phyloP scores from a whole-genome alignment of 2,113 vertebrate genomes.

The Ovis aries region DNA sequence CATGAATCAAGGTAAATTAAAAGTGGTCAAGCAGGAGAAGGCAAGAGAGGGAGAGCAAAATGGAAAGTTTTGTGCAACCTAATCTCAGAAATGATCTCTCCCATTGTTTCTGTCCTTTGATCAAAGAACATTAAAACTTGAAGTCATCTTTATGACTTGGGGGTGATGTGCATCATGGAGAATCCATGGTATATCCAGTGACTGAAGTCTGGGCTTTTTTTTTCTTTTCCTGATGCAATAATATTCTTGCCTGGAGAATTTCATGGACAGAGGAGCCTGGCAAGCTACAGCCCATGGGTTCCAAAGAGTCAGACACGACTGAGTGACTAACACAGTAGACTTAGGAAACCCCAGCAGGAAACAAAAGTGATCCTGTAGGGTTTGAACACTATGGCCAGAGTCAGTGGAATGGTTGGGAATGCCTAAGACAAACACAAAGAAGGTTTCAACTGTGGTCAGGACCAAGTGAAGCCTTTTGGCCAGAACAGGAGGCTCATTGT shows the following conservation, averaged over 20 bases:
- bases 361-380: neutral
- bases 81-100: neutral
- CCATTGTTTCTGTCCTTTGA: neutral
- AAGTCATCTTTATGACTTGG: neutral
- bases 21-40: neutral
- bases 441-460: neutral
- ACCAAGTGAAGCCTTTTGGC: neutral
- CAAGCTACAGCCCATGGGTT: neutral
- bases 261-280: neutral
- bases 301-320: neutral
- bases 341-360: neutral
- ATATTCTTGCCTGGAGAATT: neutral
- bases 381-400: neutral
- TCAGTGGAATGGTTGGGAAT: neutral
- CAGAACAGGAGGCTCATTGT: neutral
- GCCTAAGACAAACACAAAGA: neutral
- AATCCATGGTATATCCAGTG: neutral
- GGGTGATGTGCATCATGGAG: neutral
- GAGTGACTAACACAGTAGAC: neutral
- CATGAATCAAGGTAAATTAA: neutral
- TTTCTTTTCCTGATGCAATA: fast-evolving
- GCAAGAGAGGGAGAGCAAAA: neutral
- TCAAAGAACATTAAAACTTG: neutral
- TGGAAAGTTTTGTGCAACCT: neutral
- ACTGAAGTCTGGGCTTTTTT: neutral